A percentile compares a stretch with the other conserved stretches of the same genome.
phyloP scores from a whole-genome alignment of 2,888 invertebrate genomes.

The Altica lythri region DNA sequence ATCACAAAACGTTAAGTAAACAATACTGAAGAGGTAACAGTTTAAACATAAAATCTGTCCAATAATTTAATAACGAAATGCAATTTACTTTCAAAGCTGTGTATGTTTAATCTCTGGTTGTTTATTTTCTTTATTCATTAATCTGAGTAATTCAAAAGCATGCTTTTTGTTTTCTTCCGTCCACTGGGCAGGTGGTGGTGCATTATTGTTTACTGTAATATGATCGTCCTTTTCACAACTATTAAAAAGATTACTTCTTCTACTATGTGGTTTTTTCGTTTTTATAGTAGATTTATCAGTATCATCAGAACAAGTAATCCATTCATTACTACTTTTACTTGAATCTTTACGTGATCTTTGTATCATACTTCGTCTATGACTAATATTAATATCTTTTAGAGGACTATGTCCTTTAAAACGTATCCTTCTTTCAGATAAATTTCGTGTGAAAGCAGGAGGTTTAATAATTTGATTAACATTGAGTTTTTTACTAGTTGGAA shows the following conservation, averaged over 20 bases:
- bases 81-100: too few relatives aligned
- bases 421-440: slow-evolving; percentile 52
- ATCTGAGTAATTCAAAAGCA: slow-evolving; percentile 52
- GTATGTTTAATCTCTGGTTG: slow-evolving; percentile 48
- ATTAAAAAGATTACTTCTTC: slow-evolving; percentile 29
- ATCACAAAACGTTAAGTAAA: too few relatives aligned
- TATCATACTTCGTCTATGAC: slow-evolving; percentile 34
- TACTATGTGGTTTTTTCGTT: slow-evolving; percentile 10
- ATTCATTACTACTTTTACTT: slow-evolving; percentile 22
- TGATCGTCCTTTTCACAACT: slow-evolving; percentile 26
- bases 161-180: slow-evolving; percentile 53
- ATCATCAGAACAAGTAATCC: slow-evolving; percentile 34
- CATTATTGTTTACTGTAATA: slow-evolving; percentile 17
- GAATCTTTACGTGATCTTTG: slow-evolving; percentile 26
- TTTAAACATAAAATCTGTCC: too few relatives aligned
- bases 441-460: slow-evolving; percentile 49
- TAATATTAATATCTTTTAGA: slow-evolving; percentile 48
- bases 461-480: slow-evolving; percentile 49
- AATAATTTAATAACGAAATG: too few relatives aligned
- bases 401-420: slow-evolving; percentile 54
- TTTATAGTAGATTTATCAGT: slow-evolving; percentile 22
- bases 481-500: slow-evolving; percentile 55
- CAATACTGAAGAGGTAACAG: too few relatives aligned
- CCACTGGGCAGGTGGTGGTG: slow-evolving; percentile 47
- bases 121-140: slow-evolving; percentile 47